Evolutionary conservation across 2,888 invertebrate species (phyloP).

Genomic region (Tribolium freemani): DNA sequence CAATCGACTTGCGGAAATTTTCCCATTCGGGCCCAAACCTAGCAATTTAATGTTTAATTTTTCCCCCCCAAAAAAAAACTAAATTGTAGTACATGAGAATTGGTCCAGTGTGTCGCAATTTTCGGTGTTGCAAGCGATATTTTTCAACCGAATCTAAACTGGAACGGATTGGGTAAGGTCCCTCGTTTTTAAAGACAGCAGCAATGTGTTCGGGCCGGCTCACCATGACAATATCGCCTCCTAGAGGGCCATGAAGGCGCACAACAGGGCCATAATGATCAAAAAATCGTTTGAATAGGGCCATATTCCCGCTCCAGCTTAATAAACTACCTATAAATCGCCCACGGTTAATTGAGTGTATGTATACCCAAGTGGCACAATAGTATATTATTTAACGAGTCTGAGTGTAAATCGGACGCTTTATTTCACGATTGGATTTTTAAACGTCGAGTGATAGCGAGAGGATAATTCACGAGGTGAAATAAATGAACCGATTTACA

Average conservation of each 20-base stretch:
- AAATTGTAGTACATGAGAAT: conserved; percentile 69
- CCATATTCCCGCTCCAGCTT: conserved; percentile 68
- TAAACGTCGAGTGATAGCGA: too few relatives aligned
- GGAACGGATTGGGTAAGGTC: conserved; percentile 73
- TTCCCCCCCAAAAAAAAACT: not conserved
- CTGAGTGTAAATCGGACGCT: too few relatives aligned
- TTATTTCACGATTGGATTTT: too few relatives aligned
- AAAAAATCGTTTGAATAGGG: conserved; percentile 68
- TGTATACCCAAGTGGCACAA: too few relatives aligned
- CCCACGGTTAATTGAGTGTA: not conserved
- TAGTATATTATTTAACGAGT: too few relatives aligned
- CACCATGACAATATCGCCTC: conserved; percentile 75
- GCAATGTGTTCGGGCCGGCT: conserved; percentile 77
- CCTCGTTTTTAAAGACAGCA: conserved; percentile 75
- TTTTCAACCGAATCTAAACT: conserved; percentile 76
- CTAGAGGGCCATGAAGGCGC: conserved; percentile 75
- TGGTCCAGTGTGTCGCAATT: conserved; percentile 71
- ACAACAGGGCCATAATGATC: conserved; percentile 77
- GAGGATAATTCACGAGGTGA: too few relatives aligned
- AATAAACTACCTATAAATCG: conserved; percentile 64
- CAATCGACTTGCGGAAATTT: conserved; percentile 70
- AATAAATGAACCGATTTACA: too few relatives aligned
- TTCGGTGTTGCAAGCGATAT: conserved; percentile 73
- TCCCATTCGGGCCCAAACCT: conserved; percentile 76
- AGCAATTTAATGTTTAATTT: not conserved